Evolutionary conservation across 2,797 vertebrate genomes (phyloP).

Genomic region (Manis crassicaudata): DNA sequence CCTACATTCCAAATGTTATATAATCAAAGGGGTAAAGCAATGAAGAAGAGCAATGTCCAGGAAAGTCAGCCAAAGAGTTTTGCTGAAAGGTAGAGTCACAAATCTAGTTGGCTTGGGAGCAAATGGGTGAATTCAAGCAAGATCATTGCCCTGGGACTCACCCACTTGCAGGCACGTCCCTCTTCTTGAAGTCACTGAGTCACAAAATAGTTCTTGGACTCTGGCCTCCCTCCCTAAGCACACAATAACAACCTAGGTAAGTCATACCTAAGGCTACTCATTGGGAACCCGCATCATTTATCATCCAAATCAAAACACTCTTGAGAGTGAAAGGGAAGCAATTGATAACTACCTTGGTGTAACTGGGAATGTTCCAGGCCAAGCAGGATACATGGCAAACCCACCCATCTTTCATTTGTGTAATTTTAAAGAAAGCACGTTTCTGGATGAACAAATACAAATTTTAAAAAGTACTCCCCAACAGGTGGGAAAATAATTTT

Average conservation of each 20-base stretch:
- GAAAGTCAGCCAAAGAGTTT: background rate
- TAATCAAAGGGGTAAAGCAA: background rate
- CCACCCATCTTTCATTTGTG: background rate
- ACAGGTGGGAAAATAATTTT: background rate
- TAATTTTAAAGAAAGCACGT: background rate
- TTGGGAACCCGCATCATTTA: background rate
- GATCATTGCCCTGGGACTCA: background rate
- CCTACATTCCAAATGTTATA: background rate
- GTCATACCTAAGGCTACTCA: background rate
- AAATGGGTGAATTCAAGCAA: background rate
- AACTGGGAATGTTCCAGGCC: background rate
- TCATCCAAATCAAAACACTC: background rate
- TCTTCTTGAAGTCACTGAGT: background rate
- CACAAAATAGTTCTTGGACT: background rate
- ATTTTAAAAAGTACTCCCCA: background rate
- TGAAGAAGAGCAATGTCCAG: background rate
- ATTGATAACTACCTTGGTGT: background rate
- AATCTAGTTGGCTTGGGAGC: background rate
- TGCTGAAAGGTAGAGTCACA: background rate
- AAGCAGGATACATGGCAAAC: background rate
- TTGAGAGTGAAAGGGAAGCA: background rate
- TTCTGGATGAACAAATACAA: background rate
- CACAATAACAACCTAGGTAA: background rate
- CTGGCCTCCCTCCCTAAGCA: background rate
- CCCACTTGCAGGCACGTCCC: background rate